Base-by-base conservation (phyloP, 2,797 vertebrate genomes). In the Smutsia temminckii region DNA sequence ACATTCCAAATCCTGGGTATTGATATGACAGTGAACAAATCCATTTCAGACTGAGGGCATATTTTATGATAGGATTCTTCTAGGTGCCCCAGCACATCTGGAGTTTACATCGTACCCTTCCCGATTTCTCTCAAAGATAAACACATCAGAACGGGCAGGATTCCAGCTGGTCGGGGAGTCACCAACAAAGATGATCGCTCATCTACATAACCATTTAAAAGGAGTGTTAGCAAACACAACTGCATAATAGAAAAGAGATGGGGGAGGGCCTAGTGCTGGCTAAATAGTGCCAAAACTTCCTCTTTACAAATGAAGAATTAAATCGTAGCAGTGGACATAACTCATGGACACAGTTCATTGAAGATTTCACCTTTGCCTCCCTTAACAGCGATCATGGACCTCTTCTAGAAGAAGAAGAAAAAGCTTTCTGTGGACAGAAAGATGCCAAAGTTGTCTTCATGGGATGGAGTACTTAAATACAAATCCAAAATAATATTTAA, bases 391-490 rank as follows among this genome's bases (percentile, higher is more conserved):
- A 85, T 64, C 75, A 78, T 59, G 57, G 53, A 49, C 23, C 34
- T 92, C 89, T 79, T 90, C 53, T 11, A 91, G 80, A 63, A 95
- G 34, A 89, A 79, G 32, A 32, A 37, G 21, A 49, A 57, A 89
- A 80, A 37, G 32, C 32, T 64, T 85, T 93, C 63, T 57, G 17
- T 51, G n/a, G 16, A 18, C 51, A 74, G 68, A 84, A 34, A 78
- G 77, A 34, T 49, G 40, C 69, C 51, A n/a, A 68, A 87, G 66
- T 42, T 42, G 34, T 25, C 25, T 93, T 40, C 21, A 0, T 18
- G 13, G 37, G 18, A 32, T 49, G 8, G 4, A 64, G 4, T 53
- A 34, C 55, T 64, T 53, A 3, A 84, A 51, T 72, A 75, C 74
- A 95, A 86, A 68, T 9, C 16, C 59, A 57, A 75, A 57, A 83